Evolutionary conservation across 2,113 vertebrate genomes (phyloP).

Genomic region (Prietella phreatophila): DNA sequence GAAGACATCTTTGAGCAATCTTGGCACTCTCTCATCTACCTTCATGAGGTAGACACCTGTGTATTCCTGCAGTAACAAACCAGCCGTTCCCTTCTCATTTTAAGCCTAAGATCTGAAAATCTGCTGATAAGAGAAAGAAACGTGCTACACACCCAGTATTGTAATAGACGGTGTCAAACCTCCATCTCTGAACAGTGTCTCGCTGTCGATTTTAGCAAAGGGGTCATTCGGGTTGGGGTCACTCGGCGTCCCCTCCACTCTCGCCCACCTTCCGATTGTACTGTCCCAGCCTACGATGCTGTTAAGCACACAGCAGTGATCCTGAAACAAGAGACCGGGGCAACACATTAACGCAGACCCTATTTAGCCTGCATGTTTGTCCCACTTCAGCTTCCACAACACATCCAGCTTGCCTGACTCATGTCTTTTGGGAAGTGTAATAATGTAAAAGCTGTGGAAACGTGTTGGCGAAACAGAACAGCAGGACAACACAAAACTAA

Average conservation of each 20-base stretch:
- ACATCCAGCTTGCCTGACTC: not conserved
- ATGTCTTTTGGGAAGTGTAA: not conserved
- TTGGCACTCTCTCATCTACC: not conserved
- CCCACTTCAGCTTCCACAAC: not conserved
- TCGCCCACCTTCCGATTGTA: constrained; percentile 91
- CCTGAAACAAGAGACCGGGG: constrained; percentile 65
- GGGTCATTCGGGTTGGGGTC: constrained; percentile 98
- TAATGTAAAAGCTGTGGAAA: not conserved
- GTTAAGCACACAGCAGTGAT: constrained; percentile 95
- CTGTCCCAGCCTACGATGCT: constrained; percentile 98
- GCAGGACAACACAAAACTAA: not conserved
- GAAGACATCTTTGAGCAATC: not conserved
- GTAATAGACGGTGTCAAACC: constrained; percentile 95
- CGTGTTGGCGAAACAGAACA: not conserved
- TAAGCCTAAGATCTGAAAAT: not conserved
- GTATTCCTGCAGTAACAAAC: not conserved
- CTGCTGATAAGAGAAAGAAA: not conserved
- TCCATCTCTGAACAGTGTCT: constrained; percentile 94
- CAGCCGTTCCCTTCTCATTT: not conserved
- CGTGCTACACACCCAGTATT: constrained; percentile 80
- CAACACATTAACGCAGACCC: not conserved
- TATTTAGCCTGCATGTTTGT: not conserved
- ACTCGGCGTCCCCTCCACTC: constrained; percentile 92
- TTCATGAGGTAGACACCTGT: not conserved
- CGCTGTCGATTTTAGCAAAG: constrained; percentile 92